Evolutionary conservation across 1,140 invertebrate genomes (phyloP).

Genomic region (Steinernema feltiae): DNA sequence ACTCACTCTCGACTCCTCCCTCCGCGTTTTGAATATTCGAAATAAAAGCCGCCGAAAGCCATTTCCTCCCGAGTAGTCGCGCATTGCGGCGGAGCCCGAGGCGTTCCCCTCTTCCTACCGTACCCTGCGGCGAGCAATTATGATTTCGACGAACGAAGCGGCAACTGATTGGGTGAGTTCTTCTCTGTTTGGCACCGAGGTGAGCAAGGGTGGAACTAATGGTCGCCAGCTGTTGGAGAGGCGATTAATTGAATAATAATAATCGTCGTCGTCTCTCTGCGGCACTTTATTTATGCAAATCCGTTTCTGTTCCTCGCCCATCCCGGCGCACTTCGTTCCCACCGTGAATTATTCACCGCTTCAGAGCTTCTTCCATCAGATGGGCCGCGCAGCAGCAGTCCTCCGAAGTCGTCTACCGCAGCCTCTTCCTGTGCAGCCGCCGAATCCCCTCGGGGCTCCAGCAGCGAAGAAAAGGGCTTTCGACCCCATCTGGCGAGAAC

Average conservation of each 20-base stretch:
- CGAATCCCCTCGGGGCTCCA: neutral
- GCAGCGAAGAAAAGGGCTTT: neutral
- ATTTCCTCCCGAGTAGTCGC: neutral
- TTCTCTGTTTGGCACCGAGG: neutral
- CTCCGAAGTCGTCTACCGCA: neutral
- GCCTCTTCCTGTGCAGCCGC: neutral
- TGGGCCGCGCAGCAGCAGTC: neutral
- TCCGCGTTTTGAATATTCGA: neutral
- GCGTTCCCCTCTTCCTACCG: neutral
- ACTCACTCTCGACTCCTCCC: neutral
- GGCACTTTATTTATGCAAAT: constrained; percentile 3
- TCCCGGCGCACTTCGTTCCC: neutral
- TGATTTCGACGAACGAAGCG: neutral
- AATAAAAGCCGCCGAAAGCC: neutral
- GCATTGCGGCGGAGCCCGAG: neutral
- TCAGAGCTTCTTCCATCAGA: constrained; percentile 4
- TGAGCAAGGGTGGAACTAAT: neutral
- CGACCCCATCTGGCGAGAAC: neutral
- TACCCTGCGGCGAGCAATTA: neutral
- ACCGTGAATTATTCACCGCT: neutral
- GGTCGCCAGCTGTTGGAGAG: neutral
- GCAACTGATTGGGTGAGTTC: neutral
- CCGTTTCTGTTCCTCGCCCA: neutral
- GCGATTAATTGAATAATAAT: neutral
- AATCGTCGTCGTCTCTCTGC: too few relatives aligned